Percentiles rank a stretch among this genome's conserved stretches.
Evolutionary conservation across 2,888 invertebrate genomes (phyloP).

Genomic region (Folsomia candida): DNA sequence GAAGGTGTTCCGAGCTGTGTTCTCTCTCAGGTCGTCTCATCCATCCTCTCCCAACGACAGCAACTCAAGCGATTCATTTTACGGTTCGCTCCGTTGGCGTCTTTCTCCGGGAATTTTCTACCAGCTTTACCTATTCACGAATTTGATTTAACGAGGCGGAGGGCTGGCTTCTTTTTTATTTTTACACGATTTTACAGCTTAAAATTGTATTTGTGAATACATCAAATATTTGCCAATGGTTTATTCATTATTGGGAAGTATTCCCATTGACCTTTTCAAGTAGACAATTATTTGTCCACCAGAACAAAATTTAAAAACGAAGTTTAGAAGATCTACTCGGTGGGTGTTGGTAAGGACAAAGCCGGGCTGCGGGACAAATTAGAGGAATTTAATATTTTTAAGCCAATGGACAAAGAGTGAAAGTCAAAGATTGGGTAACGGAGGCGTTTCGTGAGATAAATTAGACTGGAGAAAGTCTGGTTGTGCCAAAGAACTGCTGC

Average conservation of each 20-base stretch:
- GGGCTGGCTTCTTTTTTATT: too few relatives aligned
- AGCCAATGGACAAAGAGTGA: background rate
- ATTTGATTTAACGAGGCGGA: too few relatives aligned
- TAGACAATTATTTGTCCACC: too few relatives aligned
- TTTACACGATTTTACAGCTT: too few relatives aligned
- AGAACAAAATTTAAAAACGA: too few relatives aligned
- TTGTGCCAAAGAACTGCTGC: slow-evolving; percentile 4
- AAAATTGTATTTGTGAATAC: too few relatives aligned
- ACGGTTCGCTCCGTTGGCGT: background rate
- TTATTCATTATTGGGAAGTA: too few relatives aligned
- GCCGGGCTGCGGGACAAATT: too few relatives aligned
- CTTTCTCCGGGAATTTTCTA: background rate
- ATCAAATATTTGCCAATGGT: too few relatives aligned
- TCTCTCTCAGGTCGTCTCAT: background rate
- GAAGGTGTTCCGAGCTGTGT: background rate
- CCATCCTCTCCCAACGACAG: background rate
- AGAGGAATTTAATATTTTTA: background rate
- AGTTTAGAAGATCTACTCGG: too few relatives aligned
- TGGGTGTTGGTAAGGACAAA: too few relatives aligned
- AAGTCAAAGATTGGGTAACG: background rate
- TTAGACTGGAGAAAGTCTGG: background rate
- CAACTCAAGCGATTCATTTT: background rate
- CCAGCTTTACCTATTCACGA: background rate
- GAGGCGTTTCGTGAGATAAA: background rate
- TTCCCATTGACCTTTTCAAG: too few relatives aligned